Base-by-base conservation (phyloP, 2,797 vertebrate species). In the Hemibagrus guttatus region DNA sequence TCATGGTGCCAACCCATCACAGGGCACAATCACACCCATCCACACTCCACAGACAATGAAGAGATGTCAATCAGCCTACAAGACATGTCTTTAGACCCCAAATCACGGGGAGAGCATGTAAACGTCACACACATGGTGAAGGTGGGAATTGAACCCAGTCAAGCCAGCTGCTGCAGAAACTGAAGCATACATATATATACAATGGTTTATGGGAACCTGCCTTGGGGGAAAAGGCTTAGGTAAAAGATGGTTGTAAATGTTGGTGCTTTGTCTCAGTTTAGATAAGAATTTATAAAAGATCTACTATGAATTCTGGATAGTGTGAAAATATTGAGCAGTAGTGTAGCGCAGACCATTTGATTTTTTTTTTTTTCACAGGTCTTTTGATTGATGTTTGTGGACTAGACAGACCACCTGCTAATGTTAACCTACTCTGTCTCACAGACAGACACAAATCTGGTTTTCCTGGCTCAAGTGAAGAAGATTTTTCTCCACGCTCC, bases 401-500 rank as follows among this genome's bases (percentile, higher is more conserved):
- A 54, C n/a, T 56, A 76, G 74, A 76, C 49, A 76, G 74, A 52
- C 49, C 74, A 54, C 49, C 74, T 76, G 74, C 28, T 76, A 28
- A 31, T 1, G 2, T 31, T 54, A 28, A 54, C 26, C 74, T 52
- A 52, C 42, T 28, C 72, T 6, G 1, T 52, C 6, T 75, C 46
- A 26, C 72, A 75, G 72, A 75, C 46, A 28, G 49, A 75, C 49
- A 52, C 26, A 75, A 75, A 75, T 75, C 72, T 75, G 72, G 26
- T 75, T 17, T 75, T 52, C 1, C 16, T 54, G 72, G 72, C 26
- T 52, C 72, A 75, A 17, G 5, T 46, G 39, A 72, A 46, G 21
- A 52, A 17, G 13, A n/a, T 9, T 75, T n/a, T 28, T 5, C n/a
- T 54, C 16, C 14, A 8, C 54, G 2, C 26, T 16, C 14, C 46